A percentile compares a stretch with the other conserved stretches of the same genome.
phyloP scores from a whole-genome alignment of 2,797 vertebrate species.

The Momotus momota region DNA sequence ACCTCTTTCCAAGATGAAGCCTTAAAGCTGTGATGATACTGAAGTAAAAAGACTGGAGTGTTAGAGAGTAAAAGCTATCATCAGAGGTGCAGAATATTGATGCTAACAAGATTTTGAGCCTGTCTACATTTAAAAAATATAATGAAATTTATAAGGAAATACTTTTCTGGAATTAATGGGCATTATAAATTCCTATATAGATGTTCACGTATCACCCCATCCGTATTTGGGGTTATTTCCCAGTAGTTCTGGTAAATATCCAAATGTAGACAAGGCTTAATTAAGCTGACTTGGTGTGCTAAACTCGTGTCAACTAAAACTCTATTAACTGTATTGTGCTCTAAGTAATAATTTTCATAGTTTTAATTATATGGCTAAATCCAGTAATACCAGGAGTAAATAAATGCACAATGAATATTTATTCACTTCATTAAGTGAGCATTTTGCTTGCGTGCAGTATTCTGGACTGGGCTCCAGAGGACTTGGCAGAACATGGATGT shows the following conservation, averaged over 20 bases:
- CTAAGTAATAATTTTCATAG: conserved; percentile 36
- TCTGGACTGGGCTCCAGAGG: not conserved
- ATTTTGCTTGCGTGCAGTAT: not conserved
- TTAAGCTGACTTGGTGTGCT: conserved; percentile 4
- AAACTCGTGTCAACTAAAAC: conserved; percentile 3
- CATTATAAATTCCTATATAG: not conserved
- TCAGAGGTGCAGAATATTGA: not conserved
- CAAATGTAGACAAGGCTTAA: not conserved
- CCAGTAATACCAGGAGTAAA: conserved; percentile 28
- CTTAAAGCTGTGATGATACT: not conserved
- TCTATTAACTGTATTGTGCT: conserved; percentile 20
- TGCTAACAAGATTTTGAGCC: not conserved
- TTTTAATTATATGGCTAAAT: conserved; percentile 34
- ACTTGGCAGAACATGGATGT: not conserved
- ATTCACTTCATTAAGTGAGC: not conserved
- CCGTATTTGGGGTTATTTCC: not conserved
- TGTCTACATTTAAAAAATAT: not conserved
- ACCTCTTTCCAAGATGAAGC: not conserved
- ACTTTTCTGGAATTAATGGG: not conserved
- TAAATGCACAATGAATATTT: conserved; percentile 22
- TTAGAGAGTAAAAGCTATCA: not conserved
- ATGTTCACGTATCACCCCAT: not conserved
- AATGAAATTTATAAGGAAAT: not conserved
- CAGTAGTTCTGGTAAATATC: not conserved
- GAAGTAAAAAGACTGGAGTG: not conserved